These are phyloP conservation scores for Crioceris asparagi DNA, from an alignment of 2,888 invertebrate species.

Conservation along the genomic window DNA sequence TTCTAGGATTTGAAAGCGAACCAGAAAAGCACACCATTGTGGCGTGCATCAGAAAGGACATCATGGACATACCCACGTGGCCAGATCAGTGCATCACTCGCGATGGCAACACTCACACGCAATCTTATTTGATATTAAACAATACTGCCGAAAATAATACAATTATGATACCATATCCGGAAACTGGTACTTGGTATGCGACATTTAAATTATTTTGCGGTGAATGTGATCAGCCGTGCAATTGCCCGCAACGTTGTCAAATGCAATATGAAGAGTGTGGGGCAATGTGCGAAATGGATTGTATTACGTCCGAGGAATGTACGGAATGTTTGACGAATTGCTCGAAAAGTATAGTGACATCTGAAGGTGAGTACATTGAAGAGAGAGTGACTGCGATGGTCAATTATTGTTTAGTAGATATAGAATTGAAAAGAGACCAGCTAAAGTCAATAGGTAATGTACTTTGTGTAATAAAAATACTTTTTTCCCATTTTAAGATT, in stretches of 20 bases:
- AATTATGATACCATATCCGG: slow-evolving; percentile 69
- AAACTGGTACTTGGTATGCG: slow-evolving; percentile 73
- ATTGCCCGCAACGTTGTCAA: slow-evolving; percentile 30
- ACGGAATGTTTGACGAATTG: slow-evolving; percentile 21
- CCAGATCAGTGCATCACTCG: slow-evolving; percentile 45
- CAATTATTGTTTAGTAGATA: no score
- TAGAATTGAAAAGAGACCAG: no score
- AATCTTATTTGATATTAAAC: slow-evolving; percentile 53
- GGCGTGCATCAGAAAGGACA: slow-evolving; percentile 50
- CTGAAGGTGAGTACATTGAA: no score
- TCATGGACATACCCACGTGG: slow-evolving; percentile 50
- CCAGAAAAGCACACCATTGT: slow-evolving; percentile 42
- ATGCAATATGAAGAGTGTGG: slow-evolving; percentile 24
- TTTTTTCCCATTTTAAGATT: no score
- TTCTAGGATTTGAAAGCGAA: slow-evolving; percentile 18
- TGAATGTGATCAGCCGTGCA: slow-evolving; percentile 30
- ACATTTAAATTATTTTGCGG: slow-evolving; percentile 62
- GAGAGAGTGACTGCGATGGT: no score
- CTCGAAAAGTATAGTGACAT: slow-evolving; percentile 14
- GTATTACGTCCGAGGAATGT: slow-evolving; percentile 16
- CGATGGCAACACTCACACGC: slow-evolving; percentile 34
- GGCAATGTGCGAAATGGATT: slow-evolving; percentile 23
- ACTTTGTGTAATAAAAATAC: no score
- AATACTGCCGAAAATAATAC: slow-evolving; percentile 53
- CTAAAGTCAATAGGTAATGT: no score